Base-by-base conservation (phyloP, 2,888 invertebrate genomes). In the Pseudococcus jackbeardsleyi region DNA sequence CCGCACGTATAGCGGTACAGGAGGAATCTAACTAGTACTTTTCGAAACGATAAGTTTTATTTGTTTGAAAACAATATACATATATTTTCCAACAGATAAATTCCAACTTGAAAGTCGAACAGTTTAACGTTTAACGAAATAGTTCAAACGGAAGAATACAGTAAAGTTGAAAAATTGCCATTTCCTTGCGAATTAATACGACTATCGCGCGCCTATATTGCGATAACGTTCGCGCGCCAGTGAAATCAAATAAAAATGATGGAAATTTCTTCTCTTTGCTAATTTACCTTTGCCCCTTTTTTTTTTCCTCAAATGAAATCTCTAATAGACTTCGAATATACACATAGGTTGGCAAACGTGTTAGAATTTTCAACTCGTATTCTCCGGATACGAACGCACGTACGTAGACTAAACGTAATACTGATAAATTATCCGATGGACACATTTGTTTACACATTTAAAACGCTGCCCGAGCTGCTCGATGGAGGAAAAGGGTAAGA, bases 61-160 rank as follows among this genome's bases (percentile, higher is more conserved):
- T 79, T 79, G 79, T 79, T 79, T 79, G 22, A 79, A 72, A 72
- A 79, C 79, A 79, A 79, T 79, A 79, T 79, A 79, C 79, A 79
- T 79, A 79, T 79, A 79, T 79, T 79, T 79, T 79, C 79, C 79
- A 39, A n/a, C 39, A 79, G 79, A 46, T 42, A 79, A 79, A 42
- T 79, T 79, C 79, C 39, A 42, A 79, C 42, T 79, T 42, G 79
- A 42, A 79, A 79, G 42, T 79, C 42, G 11, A 42, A 79, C 68
- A 42, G 42, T 79, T 79, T 42, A 79, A 79, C 79, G 68, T 72
- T 72, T 72, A 72, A 72, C 68, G 11, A 72, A 72, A 72, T 72
- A 33, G 33, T 72, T 72, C 68, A 72, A 72, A 72, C 68, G 68
- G 68, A 72, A 72, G 68, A 72, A 33, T 12, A 72, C 68, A 33